Conservation (phyloP, 2,797 vertebrate genomes). For the Lagorchestes hirsutus region DNA sequence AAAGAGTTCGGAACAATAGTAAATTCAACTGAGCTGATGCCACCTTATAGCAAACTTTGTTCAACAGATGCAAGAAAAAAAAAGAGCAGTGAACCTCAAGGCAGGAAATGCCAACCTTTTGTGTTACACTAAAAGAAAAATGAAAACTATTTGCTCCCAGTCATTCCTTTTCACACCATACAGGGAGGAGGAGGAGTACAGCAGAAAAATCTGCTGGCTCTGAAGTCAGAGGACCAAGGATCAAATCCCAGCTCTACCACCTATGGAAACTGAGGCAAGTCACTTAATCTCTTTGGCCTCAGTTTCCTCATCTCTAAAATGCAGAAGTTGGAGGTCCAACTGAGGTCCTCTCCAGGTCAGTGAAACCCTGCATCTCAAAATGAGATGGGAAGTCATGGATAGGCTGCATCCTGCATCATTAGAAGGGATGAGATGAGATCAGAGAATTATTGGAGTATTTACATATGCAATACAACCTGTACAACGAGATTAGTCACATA, state of each 20-base stretch:
- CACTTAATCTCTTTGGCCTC: neutral
- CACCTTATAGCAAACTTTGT: conserved; percentile 36
- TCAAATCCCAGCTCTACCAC: neutral
- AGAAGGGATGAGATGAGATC: neutral
- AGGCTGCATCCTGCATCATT: neutral
- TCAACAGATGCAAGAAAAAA: conserved; percentile 24
- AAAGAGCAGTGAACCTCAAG: conserved; percentile 23
- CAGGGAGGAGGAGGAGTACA: neutral
- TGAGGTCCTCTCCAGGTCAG: neutral
- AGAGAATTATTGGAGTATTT: neutral
- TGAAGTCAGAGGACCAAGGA: neutral
- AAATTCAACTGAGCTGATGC: conserved; percentile 10
- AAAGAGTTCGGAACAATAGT: conserved; percentile 47
- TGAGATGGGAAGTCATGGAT: neutral
- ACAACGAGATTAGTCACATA: neutral
- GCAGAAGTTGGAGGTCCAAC: neutral
- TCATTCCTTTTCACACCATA: neutral
- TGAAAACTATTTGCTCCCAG: conserved; percentile 18
- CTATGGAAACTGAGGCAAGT: neutral
- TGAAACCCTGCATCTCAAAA: neutral
- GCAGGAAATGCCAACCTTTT: neutral
- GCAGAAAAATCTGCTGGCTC: neutral
- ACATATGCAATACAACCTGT: neutral
- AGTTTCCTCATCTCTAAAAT: neutral
- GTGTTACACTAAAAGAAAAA: conserved; percentile 36